Conservation (phyloP, 2,888 invertebrate genomes). For the Hesperia comma region DNA sequence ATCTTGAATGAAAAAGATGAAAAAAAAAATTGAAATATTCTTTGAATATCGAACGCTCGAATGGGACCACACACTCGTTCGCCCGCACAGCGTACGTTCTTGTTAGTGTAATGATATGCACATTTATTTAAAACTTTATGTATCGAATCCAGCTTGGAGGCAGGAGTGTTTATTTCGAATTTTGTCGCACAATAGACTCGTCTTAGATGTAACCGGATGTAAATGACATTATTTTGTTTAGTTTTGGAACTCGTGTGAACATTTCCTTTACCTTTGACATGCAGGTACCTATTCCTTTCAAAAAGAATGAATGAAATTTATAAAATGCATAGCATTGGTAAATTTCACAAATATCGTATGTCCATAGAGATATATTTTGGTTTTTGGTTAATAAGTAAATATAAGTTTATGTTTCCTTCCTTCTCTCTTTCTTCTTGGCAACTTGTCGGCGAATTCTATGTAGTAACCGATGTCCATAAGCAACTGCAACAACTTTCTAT, state of each 20-base stretch:
- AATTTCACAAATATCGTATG: too few species aligned
- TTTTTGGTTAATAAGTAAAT: too few species aligned
- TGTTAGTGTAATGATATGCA: conserved; percentile 80
- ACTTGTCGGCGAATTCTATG: too few species aligned
- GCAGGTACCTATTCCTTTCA: too few species aligned
- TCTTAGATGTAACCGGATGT: conserved; percentile 27
- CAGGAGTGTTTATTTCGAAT: conserved; percentile 35
- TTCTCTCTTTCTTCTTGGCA: too few species aligned
- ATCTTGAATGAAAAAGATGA: conserved; percentile 64
- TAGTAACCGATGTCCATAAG: too few species aligned
- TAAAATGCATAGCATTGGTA: too few species aligned
- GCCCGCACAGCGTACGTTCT: conserved; percentile 53
- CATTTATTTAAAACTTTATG: conserved; percentile 75
- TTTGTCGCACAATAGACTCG: conserved; percentile 32
- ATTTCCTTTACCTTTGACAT: conserved; percentile 2
- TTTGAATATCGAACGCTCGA: conserved; percentile 55
- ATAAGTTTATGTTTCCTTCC: too few species aligned
- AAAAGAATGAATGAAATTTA: too few species aligned
- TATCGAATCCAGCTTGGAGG: conserved; percentile 40
- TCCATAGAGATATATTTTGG: too few species aligned
- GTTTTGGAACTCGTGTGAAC: not conserved
- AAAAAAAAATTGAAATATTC: conserved; percentile 56
- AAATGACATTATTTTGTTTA: conserved; percentile 34
- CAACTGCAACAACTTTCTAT: too few species aligned
- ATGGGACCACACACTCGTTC: conserved; percentile 75